Evolutionary conservation across 2,888 invertebrate species (phyloP), one percentile per base, ranked within the genome.

Genomic region (Habrosyne pyritoides): DNA sequence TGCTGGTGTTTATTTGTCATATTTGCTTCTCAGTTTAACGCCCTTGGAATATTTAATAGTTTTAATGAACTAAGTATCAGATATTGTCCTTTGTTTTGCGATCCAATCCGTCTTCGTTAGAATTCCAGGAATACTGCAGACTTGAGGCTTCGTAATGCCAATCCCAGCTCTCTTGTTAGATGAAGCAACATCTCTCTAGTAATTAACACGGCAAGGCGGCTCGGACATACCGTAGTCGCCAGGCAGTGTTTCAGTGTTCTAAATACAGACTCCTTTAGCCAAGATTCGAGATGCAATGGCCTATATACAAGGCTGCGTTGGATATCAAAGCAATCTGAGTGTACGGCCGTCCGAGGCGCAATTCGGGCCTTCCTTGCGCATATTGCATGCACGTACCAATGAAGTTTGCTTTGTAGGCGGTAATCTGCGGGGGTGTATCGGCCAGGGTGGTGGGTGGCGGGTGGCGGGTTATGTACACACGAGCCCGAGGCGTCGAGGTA

Each of bases 331-430:
- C 90, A 83, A 89, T 87, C 87, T 81, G 81, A 75, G 66, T 69
- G 75, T 69, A 65, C 71, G 81, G 73, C 75, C 79, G 77, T 78
- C 78, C 75, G 81, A 86, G 86, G 83, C 84, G 85, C 86, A 88
- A 88, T 90, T 89, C 84, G 87, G 86, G 79, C 64, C 67, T 71
- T 72, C 91, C 91, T 91, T 91, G 91, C 91, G 91, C 89, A 91
- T 90, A 92, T 91, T 91, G 91, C 91, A 91, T 91, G 86, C 91
- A 92, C 91, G 91, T 91, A 89, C 90, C 91, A 89, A 91, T 90
- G 91, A 91, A 91, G 91, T 91, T 91, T 91, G 91, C 91, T 91
- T 90, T 91, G 91, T 91, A 90, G 91, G 91, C 91, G 89, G 91
- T 91, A 91, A 91, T 91, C 91, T 91, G 85, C 81, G 87, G 88